A percentile compares a stretch with the other conserved stretches of the same genome.
These are phyloP conservation scores for Tenrec ecaudatus DNA, from an alignment of 2,113 vertebrate genomes.

Conservation along the genomic window DNA sequence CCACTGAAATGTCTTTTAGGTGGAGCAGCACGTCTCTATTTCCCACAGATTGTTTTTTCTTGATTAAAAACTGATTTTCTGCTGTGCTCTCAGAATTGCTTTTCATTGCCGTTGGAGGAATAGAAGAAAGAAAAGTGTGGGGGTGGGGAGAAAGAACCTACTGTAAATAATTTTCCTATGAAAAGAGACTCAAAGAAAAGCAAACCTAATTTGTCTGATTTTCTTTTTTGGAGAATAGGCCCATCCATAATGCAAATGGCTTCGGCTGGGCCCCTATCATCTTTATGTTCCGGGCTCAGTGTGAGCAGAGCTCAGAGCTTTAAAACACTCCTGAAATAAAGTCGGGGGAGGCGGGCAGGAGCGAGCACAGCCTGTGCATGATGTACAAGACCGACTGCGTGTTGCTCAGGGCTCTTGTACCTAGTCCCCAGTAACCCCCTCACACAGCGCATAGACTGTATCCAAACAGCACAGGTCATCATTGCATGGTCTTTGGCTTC, in stretches of 20 bases:
- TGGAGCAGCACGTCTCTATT: slow-evolving; percentile 16
- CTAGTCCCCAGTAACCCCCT: not conserved
- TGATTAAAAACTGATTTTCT: slow-evolving; percentile 81
- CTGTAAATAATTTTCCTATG: slow-evolving; percentile 59
- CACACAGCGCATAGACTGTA: not conserved
- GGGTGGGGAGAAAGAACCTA: not conserved
- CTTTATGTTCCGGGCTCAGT: not conserved
- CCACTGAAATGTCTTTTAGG: not conserved
- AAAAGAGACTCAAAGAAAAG: slow-evolving; percentile 10
- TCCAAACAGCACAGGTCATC: fast-evolving
- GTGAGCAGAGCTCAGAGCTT: not conserved
- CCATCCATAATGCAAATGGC: not conserved
- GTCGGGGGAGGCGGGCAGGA: not conserved
- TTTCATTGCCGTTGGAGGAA: slow-evolving; percentile 75
- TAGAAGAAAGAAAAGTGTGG: not conserved
- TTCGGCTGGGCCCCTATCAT: not conserved
- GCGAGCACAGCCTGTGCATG: fast-evolving
- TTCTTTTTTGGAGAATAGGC: not conserved
- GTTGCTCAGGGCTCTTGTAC: not conserved
- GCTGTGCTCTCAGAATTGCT: slow-evolving; percentile 68
- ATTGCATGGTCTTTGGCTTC: fast-evolving
- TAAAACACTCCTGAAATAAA: not conserved
- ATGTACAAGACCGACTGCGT: fast-evolving
- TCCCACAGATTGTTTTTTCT: slow-evolving; percentile 71
- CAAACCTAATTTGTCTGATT: slow-evolving; percentile 51